Conservation (phyloP, 2,797 vertebrate genomes). For the Saguinus oedipus region DNA sequence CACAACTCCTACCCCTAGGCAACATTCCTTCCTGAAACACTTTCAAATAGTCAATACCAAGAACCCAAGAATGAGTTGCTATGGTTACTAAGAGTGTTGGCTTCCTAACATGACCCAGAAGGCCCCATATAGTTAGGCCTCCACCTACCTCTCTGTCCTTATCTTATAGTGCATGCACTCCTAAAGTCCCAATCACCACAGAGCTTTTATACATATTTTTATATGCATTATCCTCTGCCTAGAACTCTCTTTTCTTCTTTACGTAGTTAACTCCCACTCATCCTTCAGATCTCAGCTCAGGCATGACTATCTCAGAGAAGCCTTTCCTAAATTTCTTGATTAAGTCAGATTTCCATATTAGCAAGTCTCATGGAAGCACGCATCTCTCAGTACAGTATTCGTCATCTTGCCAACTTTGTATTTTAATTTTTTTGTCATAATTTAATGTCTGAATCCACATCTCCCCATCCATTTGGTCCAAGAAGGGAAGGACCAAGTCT, state of each 20-base stretch:
- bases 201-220: background rate
- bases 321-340: background rate
- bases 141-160: too few relatives aligned
- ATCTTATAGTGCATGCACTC: background rate
- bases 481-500: background rate
- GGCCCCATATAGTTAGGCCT: background rate
- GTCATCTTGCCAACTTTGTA: background rate
- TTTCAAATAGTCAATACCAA: background rate
- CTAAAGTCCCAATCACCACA: background rate
- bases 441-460: background rate
- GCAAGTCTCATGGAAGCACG: background rate
- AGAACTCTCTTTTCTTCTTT: too few relatives aligned
- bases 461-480: background rate
- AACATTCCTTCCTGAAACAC: background rate
- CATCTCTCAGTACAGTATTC: background rate
- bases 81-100: background rate
- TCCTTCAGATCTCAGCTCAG: background rate
- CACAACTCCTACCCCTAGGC: background rate
- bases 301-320: background rate
- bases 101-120: background rate
- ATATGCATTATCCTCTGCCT: background rate
- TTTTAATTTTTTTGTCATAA: constrained; percentile 4
- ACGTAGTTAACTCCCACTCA: too few relatives aligned
- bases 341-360: background rate
- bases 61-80: background rate